A percentile compares a stretch with the other conserved stretches of the same genome.
phyloP scores from a whole-genome alignment of 2,797 vertebrate genomes.

The Macrochelys suwanniensis region DNA sequence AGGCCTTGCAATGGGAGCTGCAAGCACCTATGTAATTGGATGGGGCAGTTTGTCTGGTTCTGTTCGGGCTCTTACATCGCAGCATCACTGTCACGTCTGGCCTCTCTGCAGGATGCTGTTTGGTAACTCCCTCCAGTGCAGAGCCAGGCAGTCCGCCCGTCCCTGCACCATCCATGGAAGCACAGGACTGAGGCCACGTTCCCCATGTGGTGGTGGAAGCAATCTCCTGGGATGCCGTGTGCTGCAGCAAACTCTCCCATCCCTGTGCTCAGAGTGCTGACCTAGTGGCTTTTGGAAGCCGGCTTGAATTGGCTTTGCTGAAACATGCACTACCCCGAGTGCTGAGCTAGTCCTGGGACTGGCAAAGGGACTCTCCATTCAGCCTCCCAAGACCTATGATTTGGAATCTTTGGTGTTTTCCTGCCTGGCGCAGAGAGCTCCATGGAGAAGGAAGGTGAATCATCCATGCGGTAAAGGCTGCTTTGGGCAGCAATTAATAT shows the following conservation, averaged over 20 bases:
- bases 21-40: background rate
- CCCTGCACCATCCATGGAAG: background rate
- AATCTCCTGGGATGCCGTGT: background rate
- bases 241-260: background rate
- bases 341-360: background rate
- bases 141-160: background rate
- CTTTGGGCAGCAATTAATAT: constrained; percentile 11
- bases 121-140: background rate
- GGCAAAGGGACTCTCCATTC: background rate
- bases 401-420: background rate
- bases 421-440: accelerated
- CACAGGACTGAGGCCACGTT: background rate
- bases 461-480: background rate
- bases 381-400: background rate
- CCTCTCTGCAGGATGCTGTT: background rate
- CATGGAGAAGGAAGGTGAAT: background rate
- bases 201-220: background rate
- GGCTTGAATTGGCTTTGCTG: background rate
- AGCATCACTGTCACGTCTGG: too few species aligned
- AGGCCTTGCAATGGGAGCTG: background rate
- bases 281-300: background rate
- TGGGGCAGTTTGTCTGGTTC: background rate
- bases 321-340: background rate
- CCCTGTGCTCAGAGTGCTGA: background rate
- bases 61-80: background rate